Percentiles rank a stretch among this genome's conserved stretches.
phyloP scores from a whole-genome alignment of 1,140 invertebrate species.

The Pristionchus pacificus region DNA sequence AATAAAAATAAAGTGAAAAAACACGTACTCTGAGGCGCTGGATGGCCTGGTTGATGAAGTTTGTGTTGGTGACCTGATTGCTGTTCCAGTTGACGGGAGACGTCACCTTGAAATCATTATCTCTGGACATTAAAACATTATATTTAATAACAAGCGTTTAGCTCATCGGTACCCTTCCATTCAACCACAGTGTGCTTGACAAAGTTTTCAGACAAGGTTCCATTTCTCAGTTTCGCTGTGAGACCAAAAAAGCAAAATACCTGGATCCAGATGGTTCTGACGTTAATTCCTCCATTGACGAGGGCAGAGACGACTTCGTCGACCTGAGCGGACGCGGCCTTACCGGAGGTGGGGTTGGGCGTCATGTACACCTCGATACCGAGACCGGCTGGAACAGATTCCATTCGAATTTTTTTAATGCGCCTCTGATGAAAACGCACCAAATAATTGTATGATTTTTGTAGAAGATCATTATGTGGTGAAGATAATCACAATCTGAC shows the following conservation, averaged over 20 bases:
- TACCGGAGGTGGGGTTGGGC: constrained; percentile 13
- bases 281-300: constrained; percentile 13
- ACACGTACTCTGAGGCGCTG: background rate
- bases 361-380: constrained; percentile 31
- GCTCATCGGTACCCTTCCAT: background rate
- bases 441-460: too few species aligned
- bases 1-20: too few species aligned
- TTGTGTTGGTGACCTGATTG: constrained; percentile 16
- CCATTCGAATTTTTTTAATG: too few species aligned
- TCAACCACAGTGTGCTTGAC: too few species aligned
- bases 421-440: too few species aligned
- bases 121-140: background rate
- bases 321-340: constrained; percentile 16
- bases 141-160: background rate
- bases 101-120: constrained; percentile 6
- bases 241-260: background rate
- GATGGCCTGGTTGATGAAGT: constrained; percentile 21
- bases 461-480: too few species aligned
- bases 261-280: constrained; percentile 25
- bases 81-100: constrained; percentile 22
- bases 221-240: background rate
- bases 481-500: too few species aligned
- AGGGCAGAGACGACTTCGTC: constrained; percentile 19
- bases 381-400: constrained; percentile 17
- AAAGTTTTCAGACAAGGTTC: too few species aligned